Evolutionary conservation across 2,888 invertebrate genomes (phyloP), one percentile per base, ranked within the genome.

Genomic region (Acrobeloides nanus): DNA sequence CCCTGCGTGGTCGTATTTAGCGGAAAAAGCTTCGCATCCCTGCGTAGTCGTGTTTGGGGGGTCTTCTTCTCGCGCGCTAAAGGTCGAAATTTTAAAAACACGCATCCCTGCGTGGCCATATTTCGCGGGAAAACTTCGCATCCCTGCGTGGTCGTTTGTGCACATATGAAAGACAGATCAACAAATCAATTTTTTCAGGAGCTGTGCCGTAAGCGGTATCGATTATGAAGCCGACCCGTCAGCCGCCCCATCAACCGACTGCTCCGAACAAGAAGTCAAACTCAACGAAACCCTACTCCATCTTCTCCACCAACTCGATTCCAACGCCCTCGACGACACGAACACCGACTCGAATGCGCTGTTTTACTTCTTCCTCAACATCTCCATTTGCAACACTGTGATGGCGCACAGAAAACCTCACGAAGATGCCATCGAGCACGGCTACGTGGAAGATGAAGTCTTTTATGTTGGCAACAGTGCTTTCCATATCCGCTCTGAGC

Each of bases 331-430:
- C 7, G 46, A 46, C 29, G 27, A 29, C 18, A 48, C 44, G 12
- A 17, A 27, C 8, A 26, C 21, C 21, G 41, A 41, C 10, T n/a
- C n/a, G 26, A 48, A 17, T 37, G 51, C 34, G 38, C 37, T 24
- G n/a, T 59, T 63, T 40, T 54, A 60, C n/a, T 93, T 95, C 76
- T 83, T 95, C 57, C 75, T 92, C 51, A 82, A 89, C 21, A 79
- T 95, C 75, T 86, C 93, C 15, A 82, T 92, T 51, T 95, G 95
- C 76, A 95, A 95, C 78, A 68, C 64, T 4, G 93, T 95, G 6
- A 86, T 93, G 44, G 92, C 93, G 42, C 86, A 89, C 59, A 81
- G 83, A 40, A 85, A 85, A 74, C 89, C 89, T 6, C 84, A 84
- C 74, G 79, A 80, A 60, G 84, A 56, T 26, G 38, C 38, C 18